Evolutionary conservation across 2,888 invertebrate genomes (phyloP).

Genomic region (Trisateles emortualis): DNA sequence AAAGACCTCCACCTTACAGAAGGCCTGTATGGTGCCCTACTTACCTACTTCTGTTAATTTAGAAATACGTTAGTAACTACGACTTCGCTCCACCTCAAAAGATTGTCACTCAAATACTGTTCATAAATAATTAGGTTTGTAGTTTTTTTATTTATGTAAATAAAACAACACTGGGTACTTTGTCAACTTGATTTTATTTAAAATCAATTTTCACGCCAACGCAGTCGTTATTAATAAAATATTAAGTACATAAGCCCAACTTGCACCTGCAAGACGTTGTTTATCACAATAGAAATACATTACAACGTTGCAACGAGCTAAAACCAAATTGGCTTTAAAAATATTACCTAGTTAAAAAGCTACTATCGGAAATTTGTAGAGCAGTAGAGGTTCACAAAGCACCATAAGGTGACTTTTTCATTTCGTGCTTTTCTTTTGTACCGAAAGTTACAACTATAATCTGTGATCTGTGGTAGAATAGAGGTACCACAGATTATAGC

Average conservation of each 20-base stretch:
- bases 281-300: conserved; percentile 42
- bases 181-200: conserved; percentile 44
- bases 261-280: conserved; percentile 16
- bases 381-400: neutral
- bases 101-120: no score
- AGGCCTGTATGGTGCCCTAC: no score
- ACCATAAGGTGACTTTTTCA: no score
- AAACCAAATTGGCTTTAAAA: conserved; percentile 22
- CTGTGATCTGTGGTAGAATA: no score
- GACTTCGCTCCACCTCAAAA: no score
- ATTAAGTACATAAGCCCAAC: conserved; percentile 38
- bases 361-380: conserved; percentile 10
- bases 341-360: conserved; percentile 1
- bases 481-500: no score
- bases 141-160: conserved; percentile 18
- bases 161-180: conserved; percentile 28
- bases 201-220: conserved; percentile 40
- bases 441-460: no score
- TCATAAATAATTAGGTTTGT: no score
- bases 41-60: no score
- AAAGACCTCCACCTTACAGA: no score
- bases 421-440: no score
- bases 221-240: conserved; percentile 37
- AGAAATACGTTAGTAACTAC: no score
- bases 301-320: conserved; percentile 22